These are phyloP conservation scores for Nannoperca australis DNA, from an alignment of 2,797 vertebrate species.

Conservation along the genomic window DNA sequence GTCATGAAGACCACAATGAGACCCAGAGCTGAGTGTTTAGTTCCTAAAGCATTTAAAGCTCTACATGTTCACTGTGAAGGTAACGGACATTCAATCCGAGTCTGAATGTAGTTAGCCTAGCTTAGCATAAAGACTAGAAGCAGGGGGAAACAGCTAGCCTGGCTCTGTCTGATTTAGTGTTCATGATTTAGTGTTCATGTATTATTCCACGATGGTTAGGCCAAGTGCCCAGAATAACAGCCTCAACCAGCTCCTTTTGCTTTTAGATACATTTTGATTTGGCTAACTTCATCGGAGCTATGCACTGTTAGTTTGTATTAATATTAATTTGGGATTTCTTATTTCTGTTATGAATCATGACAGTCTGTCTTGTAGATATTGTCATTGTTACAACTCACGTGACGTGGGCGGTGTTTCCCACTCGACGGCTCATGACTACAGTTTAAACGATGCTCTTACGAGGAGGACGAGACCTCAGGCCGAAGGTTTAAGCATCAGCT, in stretches of 20 bases:
- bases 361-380: neutral
- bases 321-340: neutral
- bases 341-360: neutral
- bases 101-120: neutral
- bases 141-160: neutral
- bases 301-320: neutral
- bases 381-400: too few relatives aligned
- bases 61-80: neutral
- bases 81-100: neutral
- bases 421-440: too few relatives aligned
- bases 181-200: neutral
- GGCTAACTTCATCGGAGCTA: too few relatives aligned
- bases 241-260: too few relatives aligned
- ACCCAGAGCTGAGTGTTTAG: neutral
- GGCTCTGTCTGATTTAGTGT: neutral
- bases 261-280: too few relatives aligned
- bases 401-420: too few relatives aligned
- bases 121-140: neutral
- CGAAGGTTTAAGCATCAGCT: too few relatives aligned
- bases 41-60: slow-evolving; percentile 5
- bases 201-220: neutral
- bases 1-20: slow-evolving; percentile 12
- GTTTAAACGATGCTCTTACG: too few relatives aligned
- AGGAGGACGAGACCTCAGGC: too few relatives aligned
- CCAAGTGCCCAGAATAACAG: neutral